Evolutionary conservation across 2,797 vertebrate species (phyloP), one percentile per base, ranked within the genome.

Genomic region (Acanthopagrus latus): DNA sequence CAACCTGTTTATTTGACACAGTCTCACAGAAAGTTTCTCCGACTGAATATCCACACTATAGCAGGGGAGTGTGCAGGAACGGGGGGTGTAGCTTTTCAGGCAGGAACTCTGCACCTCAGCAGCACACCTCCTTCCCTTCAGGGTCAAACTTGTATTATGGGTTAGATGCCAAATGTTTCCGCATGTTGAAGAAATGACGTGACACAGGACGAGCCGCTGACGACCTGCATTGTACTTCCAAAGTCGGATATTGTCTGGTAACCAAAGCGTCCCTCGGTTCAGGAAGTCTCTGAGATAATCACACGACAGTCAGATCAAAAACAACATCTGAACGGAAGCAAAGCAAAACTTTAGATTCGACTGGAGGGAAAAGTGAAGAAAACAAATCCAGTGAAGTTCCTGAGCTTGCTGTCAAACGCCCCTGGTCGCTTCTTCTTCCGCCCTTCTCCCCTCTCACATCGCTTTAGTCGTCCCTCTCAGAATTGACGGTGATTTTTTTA

Each of bases 1-100:
- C 77, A 88, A 88, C 86, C 88, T 89, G 91, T 86, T 86, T 73
- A 81, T 84, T 78, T 67, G 63, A 80, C 78, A 65, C 41, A 76
- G 72, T 72, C 85, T 86, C 89, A 83, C 50, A 64, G 27, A 76
- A 56, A 80, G 67, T 83, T 89, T 18, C 64, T 58, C 54, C 29
- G n/a, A 48, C 48, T 64, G 67, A 59, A n/a, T 62, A 74, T 89
- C 81, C 84, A 76, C 74, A 60, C 47, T 54, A 12, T 54, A 12
- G 59, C 52, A 1, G 43, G 56, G 50, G 21, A 9, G 58, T 54
- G 5, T n/a, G 43, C 51, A 44, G 44, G 20, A 55, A 43, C 68
- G 38, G 66, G 62, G 8, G 71, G 67, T 67, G 58, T 9, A 38
- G 33, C 52, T 46, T 43, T 25, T 66, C 25, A 69, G 44, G 27